Conservation (phyloP, 1,140 invertebrate species). For the Zaprionus capensis region DNA sequence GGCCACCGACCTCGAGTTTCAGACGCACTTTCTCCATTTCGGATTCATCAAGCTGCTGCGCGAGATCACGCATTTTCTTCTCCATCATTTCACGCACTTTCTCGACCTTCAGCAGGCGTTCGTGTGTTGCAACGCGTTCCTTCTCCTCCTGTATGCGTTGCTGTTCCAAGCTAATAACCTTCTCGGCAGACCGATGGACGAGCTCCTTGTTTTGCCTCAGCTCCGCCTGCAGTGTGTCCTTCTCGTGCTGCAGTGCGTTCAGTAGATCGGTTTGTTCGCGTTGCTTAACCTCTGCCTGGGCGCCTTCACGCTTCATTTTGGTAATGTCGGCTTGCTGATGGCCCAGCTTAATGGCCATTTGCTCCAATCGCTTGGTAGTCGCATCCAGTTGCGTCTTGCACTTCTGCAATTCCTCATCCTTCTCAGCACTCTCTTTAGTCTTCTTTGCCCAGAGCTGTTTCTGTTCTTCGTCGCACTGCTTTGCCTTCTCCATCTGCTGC, state of each 20-base stretch:
- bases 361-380: constrained; percentile 49
- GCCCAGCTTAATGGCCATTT: constrained; percentile 49
- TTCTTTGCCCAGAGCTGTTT: constrained; percentile 12
- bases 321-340: constrained; percentile 39
- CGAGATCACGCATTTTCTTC: neutral
- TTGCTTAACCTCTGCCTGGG: constrained; percentile 4
- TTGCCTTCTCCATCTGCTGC: neutral
- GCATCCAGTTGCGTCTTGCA: constrained; percentile 31
- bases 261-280: constrained; percentile 8
- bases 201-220: constrained; percentile 18
- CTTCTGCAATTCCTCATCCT: constrained; percentile 21
- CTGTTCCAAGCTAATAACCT: constrained; percentile 12
- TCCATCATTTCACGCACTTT: constrained; percentile 22
- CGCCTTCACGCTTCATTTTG: constrained; percentile 44
- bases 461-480: neutral
- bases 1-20: constrained; percentile 52
- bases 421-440: neutral
- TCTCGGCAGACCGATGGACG: constrained; percentile 16
- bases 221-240: constrained; percentile 25
- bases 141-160: constrained; percentile 13
- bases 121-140: neutral
- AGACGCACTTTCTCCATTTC: constrained; percentile 47
- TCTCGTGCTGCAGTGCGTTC: constrained; percentile 39
- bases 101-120: constrained; percentile 28
- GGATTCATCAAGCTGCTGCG: constrained; percentile 1